Evolutionary conservation across 2,888 invertebrate genomes (phyloP), one percentile per base, ranked within the genome.

Genomic region (Pristionchus exspectatus): DNA sequence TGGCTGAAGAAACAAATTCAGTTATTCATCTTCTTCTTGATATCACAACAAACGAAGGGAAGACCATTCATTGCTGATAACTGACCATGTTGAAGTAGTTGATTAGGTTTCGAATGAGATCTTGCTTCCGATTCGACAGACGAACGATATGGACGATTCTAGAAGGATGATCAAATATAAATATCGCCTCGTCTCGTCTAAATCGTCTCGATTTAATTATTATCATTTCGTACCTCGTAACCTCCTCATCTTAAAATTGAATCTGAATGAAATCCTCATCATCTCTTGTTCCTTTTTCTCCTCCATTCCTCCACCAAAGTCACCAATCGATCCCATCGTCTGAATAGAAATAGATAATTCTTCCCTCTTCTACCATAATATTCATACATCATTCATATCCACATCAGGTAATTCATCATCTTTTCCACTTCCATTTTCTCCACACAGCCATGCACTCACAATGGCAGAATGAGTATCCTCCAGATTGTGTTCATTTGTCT

Each of bases 381-480:
- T 50, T 54, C 85, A 21, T 59, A 87, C 87, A 54, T 87, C 87
- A 54, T 87, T 87, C 87, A 87, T 72, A 27, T 87, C 87, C 21
- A 87, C 87, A 87, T 87, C 87, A 5, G 87, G 59, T 16, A 72
- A 21, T 54, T 4, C 59, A 10, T 87, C 87, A 10, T 56, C 54
- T 24, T 72, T 56, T 66, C 86, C 86, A 66, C 44, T 66, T 63
- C 66, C 63, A 16, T 21, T 56, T 24, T 87, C 87, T 87, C 87
- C 87, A 30, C 69, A 56, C 87, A 87, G 27, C 87, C 87, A 87
- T 21, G 33, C 16, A 4, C 27, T 30, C 54, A 87, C 72, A 16
- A 87, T 56, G 12, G 30, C 30, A 16, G 18, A 12, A 54, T 87
- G 87, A 7, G 72, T 87, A 27, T 27, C 33, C 16, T 66, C 66